Conservation (phyloP, 2,888 invertebrate genomes). For the Halictus quadricinctus region DNA sequence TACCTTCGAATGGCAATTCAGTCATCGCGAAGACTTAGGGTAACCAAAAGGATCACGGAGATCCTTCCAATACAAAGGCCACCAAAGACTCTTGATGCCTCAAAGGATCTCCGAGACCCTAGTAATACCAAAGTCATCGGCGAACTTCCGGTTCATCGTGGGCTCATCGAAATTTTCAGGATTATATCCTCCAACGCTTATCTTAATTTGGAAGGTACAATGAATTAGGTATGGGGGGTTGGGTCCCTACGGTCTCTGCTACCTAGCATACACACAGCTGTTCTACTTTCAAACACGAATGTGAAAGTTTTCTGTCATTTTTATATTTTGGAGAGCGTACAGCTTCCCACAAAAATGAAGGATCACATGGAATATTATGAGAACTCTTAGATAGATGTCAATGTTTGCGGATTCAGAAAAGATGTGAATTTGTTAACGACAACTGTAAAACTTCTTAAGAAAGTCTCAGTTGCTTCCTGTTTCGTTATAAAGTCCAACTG, state of each 20-base stretch:
- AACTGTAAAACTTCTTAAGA: neutral
- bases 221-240: neutral
- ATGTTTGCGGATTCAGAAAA: no score
- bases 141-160: neutral
- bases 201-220: neutral
- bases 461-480: neutral
- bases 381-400: no score
- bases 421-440: neutral
- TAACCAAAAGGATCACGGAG: neutral
- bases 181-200: neutral
- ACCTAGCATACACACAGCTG: neutral
- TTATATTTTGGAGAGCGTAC: no score
- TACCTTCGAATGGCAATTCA: neutral
- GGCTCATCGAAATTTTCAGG: neutral
- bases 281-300: neutral
- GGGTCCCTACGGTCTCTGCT: neutral
- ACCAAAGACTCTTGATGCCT: neutral
- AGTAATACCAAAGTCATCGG: neutral
- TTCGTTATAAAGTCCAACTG: neutral
- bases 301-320: no score
- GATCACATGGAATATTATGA: no score
- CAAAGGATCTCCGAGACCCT: neutral
- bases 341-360: no score
- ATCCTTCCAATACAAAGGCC: neutral
- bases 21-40: neutral